A percentile compares a stretch with the other conserved stretches of the same genome.
Evolutionary conservation across 2,797 vertebrate genomes (phyloP).

Genomic region (Crenuchus spilurus): DNA sequence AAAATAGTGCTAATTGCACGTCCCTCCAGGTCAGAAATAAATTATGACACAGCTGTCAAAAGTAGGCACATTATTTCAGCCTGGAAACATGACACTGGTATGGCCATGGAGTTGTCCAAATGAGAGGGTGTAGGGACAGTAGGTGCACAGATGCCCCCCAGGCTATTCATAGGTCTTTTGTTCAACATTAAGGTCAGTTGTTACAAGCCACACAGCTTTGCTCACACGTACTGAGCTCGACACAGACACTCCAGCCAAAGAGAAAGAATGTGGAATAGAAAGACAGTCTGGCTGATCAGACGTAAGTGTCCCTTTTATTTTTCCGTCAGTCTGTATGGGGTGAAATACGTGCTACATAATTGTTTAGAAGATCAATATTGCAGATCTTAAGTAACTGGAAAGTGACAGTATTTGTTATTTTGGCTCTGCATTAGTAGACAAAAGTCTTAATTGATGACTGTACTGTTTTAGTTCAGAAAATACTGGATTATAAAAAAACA

Average conservation of each 20-base stretch:
- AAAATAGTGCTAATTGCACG: background rate
- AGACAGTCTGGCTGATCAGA: slow-evolving; percentile 73
- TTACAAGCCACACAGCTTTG: slow-evolving; percentile 11
- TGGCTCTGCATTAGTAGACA: background rate
- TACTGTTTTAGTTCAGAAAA: too few species aligned
- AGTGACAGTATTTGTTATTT: background rate
- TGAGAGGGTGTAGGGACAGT: slow-evolving; percentile 31
- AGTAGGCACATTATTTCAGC: slow-evolving; percentile 54
- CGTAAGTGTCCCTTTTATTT: slow-evolving; percentile 65
- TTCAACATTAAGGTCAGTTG: slow-evolving; percentile 31
- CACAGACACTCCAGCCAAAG: background rate
- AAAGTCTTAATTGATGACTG: too few species aligned
- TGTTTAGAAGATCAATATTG: background rate
- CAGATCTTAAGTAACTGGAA: background rate
- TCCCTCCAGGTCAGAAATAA: slow-evolving; percentile 17
- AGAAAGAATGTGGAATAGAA: slow-evolving; percentile 51
- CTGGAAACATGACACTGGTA: slow-evolving; percentile 51
- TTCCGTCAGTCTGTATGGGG: background rate
- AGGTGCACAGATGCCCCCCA: slow-evolving; percentile 19
- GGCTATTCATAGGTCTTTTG: slow-evolving; percentile 57
- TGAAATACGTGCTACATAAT: background rate
- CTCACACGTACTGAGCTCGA: slow-evolving; percentile 1
- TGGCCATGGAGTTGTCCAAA: slow-evolving; percentile 26
- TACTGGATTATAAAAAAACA: too few species aligned
- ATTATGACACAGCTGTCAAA: slow-evolving; percentile 42